These are phyloP conservation scores for Seira ritae DNA, from an alignment of 2,888 invertebrate genomes.

Conservation along the genomic window DNA sequence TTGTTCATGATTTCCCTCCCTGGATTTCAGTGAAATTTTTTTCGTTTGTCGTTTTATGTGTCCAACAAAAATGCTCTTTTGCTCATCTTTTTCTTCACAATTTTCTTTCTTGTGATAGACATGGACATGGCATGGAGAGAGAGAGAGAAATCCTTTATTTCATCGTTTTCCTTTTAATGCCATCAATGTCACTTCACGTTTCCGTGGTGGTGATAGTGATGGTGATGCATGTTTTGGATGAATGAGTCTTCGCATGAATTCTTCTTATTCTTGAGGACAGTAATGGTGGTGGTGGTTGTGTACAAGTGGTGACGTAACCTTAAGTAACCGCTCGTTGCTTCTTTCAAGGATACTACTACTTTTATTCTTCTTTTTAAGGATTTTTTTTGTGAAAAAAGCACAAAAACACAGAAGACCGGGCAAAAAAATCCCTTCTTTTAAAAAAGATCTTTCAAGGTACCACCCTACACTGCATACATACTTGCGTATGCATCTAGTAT, in stretches of 20 bases:
- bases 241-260: neutral
- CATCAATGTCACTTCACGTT: slow-evolving; percentile 7
- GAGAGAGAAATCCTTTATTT: slow-evolving; percentile 1
- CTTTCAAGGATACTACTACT: slow-evolving; percentile 9
- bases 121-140: neutral
- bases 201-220: slow-evolving; percentile 1
- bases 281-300: slow-evolving; percentile 20
- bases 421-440: slow-evolving; percentile 3
- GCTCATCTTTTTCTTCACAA: slow-evolving; percentile 8
- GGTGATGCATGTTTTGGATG: slow-evolving; percentile 6
- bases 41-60: neutral
- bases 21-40: neutral
- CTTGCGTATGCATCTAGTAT: neutral
- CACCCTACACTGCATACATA: neutral
- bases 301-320: slow-evolving; percentile 43
- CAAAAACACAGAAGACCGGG: neutral
- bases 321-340: slow-evolving; percentile 34
- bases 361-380: slow-evolving; percentile 20
- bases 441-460: neutral
- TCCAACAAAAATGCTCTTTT: slow-evolving; percentile 17
- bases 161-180: slow-evolving; percentile 8
- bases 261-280: neutral
- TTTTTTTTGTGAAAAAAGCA: slow-evolving; percentile 13
- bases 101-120: neutral
- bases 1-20: neutral